phyloP scores from a whole-genome alignment of 2,888 invertebrate species.

The Noctua comes region DNA sequence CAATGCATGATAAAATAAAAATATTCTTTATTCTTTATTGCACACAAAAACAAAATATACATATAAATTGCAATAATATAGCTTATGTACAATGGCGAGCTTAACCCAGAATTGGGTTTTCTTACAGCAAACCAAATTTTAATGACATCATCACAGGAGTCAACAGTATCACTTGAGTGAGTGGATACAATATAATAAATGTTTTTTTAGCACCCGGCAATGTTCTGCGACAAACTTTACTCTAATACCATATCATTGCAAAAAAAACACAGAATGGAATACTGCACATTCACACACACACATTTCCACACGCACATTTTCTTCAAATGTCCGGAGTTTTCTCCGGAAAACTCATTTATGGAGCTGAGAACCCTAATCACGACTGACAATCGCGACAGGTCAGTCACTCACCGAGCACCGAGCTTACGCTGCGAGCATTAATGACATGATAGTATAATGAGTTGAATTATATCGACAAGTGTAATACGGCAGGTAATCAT shows the following conservation, averaged over 20 bases:
- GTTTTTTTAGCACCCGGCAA: background rate
- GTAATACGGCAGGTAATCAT: conserved; percentile 59
- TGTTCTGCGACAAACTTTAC: background rate
- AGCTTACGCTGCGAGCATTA: conserved; percentile 51
- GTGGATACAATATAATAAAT: too few relatives aligned
- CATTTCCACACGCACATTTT: background rate
- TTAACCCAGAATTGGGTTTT: too few relatives aligned
- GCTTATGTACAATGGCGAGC: too few relatives aligned
- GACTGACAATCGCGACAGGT: conserved; percentile 47
- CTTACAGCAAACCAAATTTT: too few relatives aligned
- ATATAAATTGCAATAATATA: too few relatives aligned
- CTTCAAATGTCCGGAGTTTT: background rate
- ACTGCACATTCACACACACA: background rate
- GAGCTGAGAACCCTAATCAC: conserved; percentile 1
- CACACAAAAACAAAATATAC: too few relatives aligned
- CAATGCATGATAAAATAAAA: background rate
- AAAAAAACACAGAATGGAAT: background rate
- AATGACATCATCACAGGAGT: background rate
- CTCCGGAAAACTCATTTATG: background rate
- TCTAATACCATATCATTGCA: too few relatives aligned
- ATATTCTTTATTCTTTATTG: too few relatives aligned
- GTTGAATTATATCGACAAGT: conserved; percentile 50
- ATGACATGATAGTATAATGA: conserved; percentile 55
- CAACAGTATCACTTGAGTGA: background rate
- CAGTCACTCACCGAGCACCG: conserved; percentile 50